Evolutionary conservation across 2,797 vertebrate species (phyloP).

Genomic region (Arnoldichthys spilopterus): DNA sequence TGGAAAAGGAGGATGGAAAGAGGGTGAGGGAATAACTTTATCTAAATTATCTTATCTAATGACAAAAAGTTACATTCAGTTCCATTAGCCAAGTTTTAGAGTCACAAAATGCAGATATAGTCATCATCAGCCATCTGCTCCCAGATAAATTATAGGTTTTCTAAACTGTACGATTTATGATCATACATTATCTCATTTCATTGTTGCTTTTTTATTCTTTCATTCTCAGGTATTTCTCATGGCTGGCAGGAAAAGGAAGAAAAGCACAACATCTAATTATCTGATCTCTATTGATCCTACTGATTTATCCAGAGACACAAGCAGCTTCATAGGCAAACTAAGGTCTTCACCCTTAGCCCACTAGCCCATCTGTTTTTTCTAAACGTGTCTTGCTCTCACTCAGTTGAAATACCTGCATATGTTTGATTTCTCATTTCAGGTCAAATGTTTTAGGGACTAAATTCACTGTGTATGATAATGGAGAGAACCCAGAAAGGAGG

Average conservation of each 20-base stretch:
- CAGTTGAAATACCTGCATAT: not conserved
- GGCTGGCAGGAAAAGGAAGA: slow-evolving; percentile 89
- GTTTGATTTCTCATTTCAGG: slow-evolving; percentile 66
- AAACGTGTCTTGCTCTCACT: not conserved
- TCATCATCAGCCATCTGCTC: not conserved
- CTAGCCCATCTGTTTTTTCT: not conserved
- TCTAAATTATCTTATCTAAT: not conserved
- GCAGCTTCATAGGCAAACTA: slow-evolving; percentile 88
- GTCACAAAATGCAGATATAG: not conserved
- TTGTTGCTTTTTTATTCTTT: slow-evolving; percentile 18
- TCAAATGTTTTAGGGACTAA: slow-evolving; percentile 90
- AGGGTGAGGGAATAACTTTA: slow-evolving; percentile 70
- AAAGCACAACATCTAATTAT: slow-evolving; percentile 90
- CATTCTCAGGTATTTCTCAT: slow-evolving; percentile 85
- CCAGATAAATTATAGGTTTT: not conserved
- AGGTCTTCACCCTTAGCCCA: slow-evolving; percentile 69
- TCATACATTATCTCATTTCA: not conserved
- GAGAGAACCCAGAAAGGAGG: slow-evolving; percentile 85
- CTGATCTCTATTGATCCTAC: slow-evolving; percentile 87
- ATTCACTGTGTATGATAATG: slow-evolving; percentile 87
- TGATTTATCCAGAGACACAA: slow-evolving; percentile 84
- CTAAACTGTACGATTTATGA: not conserved
- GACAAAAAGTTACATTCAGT: not conserved
- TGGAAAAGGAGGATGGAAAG: slow-evolving; percentile 83
- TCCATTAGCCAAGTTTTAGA: not conserved